Evolutionary conservation across 2,113 vertebrate species (phyloP).

Genomic region (Thinocorus orbignyianus): DNA sequence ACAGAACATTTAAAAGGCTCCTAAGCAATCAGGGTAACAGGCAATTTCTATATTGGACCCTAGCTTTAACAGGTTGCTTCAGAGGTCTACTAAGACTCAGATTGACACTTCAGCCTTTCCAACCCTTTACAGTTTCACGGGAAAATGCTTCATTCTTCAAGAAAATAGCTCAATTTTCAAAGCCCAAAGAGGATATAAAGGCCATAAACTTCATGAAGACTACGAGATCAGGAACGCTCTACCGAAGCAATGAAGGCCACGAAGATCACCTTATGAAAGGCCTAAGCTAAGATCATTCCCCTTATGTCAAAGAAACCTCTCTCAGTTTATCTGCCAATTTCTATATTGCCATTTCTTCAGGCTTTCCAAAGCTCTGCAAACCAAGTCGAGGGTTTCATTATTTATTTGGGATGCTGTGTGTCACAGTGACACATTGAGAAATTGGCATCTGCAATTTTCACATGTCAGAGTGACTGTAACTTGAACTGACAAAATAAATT

Average conservation of each 20-base stretch:
- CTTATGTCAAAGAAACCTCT: background rate
- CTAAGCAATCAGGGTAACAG: background rate
- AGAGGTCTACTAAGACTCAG: background rate
- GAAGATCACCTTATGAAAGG: background rate
- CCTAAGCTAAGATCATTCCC: background rate
- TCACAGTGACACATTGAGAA: constrained; percentile 48
- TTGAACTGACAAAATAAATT: constrained; percentile 64
- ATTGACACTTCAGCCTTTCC: background rate
- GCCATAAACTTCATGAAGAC: background rate
- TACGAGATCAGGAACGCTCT: background rate
- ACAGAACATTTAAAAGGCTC: background rate
- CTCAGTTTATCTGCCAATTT: background rate
- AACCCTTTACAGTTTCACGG: background rate
- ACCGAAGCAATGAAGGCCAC: background rate
- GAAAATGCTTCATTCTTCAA: background rate
- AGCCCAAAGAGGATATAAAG: background rate
- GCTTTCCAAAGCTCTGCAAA: background rate
- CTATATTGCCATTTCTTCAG: background rate
- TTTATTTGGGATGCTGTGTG: constrained; percentile 41
- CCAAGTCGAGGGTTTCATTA: background rate
- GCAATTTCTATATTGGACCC: background rate
- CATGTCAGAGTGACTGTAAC: constrained; percentile 51
- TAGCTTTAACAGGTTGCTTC: background rate
- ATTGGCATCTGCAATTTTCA: constrained; percentile 60
- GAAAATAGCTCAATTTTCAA: constrained; percentile 10